Percentiles rank a stretch among this genome's conserved stretches.
These are phyloP conservation scores for Euclidia mi DNA, from an alignment of 2,888 invertebrate genomes.

Conservation along the genomic window DNA sequence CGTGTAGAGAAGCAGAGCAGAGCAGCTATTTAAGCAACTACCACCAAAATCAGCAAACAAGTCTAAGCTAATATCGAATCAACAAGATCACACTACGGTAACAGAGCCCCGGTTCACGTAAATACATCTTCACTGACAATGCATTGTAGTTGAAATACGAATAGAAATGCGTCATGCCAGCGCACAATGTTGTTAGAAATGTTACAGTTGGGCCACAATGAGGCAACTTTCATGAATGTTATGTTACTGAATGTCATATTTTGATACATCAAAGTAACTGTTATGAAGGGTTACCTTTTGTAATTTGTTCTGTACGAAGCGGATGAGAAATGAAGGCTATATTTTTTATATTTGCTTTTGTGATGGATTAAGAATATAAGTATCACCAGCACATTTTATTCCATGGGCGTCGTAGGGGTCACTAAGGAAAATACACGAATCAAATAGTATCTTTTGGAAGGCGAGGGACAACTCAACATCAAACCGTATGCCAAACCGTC, in stretches of 20 bases:
- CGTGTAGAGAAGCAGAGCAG: too few relatives aligned
- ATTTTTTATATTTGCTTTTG: neutral
- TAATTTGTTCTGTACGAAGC: slow-evolving; percentile 7
- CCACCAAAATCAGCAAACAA: too few relatives aligned
- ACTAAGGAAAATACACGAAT: too few relatives aligned
- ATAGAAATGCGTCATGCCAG: slow-evolving; percentile 49
- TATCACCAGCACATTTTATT: too few relatives aligned
- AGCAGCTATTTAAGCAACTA: too few relatives aligned
- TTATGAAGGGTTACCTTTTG: slow-evolving; percentile 29
- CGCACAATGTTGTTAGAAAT: slow-evolving; percentile 25
- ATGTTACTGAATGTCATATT: slow-evolving; percentile 27
- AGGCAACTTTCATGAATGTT: slow-evolving; percentile 11
- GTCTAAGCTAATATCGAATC: too few relatives aligned
- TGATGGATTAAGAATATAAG: neutral
- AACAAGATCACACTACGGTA: slow-evolving; percentile 12
- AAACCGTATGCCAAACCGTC: too few relatives aligned
- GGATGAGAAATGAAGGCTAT: neutral
- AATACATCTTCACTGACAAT: slow-evolving; percentile 49
- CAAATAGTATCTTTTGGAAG: too few relatives aligned
- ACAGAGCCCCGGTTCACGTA: slow-evolving; percentile 20
- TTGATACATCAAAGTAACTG: slow-evolving; percentile 46
- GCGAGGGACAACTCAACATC: too few relatives aligned
- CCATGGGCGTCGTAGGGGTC: too few relatives aligned
- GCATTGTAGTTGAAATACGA: slow-evolving; percentile 58
- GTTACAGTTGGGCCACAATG: slow-evolving; percentile 20